phyloP scores from a whole-genome alignment of 53 echinoderm and acorn worm genomes.

The Patiria pectinifera region DNA sequence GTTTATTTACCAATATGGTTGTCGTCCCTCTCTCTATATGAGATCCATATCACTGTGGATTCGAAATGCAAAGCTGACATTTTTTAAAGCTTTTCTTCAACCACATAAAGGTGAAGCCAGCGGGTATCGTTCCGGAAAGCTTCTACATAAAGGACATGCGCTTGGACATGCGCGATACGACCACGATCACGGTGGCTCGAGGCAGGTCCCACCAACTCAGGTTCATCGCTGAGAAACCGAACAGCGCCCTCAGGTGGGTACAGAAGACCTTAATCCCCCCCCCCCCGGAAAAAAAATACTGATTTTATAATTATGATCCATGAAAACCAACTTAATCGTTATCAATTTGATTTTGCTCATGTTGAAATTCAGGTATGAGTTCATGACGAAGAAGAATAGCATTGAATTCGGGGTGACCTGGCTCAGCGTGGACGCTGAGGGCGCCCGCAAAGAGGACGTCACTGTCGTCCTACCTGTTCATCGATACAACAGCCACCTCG shows the following conservation, averaged over 20 bases:
- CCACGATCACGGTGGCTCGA: neutral
- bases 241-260: neutral
- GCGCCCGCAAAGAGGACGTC: neutral
- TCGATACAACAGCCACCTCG: neutral
- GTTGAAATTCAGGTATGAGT: neutral
- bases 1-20: too few species aligned
- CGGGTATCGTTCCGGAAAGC: constrained; percentile 63
- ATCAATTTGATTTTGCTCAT: too few species aligned
- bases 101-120: constrained; percentile 47
- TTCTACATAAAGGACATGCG: constrained; percentile 45
- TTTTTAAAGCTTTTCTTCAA: too few species aligned
- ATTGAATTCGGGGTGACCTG: neutral
- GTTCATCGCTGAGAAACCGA: neutral
- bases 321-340: too few species aligned
- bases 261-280: too few species aligned
- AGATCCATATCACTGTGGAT: too few species aligned
- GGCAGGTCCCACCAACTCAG: neutral
- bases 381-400: neutral
- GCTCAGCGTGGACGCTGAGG: neutral
- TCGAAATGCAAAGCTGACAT: too few species aligned
- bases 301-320: too few species aligned
- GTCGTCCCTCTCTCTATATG: too few species aligned
- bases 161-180: neutral
- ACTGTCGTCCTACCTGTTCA: neutral
- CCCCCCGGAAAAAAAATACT: too few species aligned